Evolutionary conservation across 2,888 invertebrate species (phyloP).

Genomic region (Chrysomela aeneicollis): DNA sequence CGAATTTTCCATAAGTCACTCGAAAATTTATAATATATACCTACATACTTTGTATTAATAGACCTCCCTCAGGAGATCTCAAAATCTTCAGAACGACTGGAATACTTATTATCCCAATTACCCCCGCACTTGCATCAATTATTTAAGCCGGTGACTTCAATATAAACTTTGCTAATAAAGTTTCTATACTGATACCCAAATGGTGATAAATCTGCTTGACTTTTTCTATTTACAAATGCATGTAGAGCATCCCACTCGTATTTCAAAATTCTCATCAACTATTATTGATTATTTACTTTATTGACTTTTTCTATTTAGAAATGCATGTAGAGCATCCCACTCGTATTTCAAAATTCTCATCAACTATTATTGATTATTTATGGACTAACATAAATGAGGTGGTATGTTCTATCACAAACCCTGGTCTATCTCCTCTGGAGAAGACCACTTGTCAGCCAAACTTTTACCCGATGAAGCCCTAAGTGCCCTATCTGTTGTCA

Average conservation of each 20-base stretch:
- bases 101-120: background rate
- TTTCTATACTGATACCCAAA: background rate
- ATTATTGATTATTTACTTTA: too few relatives aligned
- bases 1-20: too few relatives aligned
- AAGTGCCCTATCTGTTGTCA: background rate
- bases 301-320: too few relatives aligned
- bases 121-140: background rate
- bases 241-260: too few relatives aligned
- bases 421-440: too few relatives aligned
- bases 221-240: too few relatives aligned
- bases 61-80: constrained; percentile 6
- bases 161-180: background rate
- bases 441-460: background rate
- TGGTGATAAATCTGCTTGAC: background rate
- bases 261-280: too few relatives aligned
- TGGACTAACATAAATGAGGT: too few relatives aligned
- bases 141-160: background rate
- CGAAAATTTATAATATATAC: background rate
- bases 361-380: too few relatives aligned
- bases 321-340: too few relatives aligned
- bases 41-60: constrained; percentile 7
- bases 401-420: too few relatives aligned
- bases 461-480: background rate
- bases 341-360: too few relatives aligned
- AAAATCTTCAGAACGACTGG: constrained; percentile 7